Conservation (phyloP, 2,888 invertebrate species). For the Sesia apiformis region DNA sequence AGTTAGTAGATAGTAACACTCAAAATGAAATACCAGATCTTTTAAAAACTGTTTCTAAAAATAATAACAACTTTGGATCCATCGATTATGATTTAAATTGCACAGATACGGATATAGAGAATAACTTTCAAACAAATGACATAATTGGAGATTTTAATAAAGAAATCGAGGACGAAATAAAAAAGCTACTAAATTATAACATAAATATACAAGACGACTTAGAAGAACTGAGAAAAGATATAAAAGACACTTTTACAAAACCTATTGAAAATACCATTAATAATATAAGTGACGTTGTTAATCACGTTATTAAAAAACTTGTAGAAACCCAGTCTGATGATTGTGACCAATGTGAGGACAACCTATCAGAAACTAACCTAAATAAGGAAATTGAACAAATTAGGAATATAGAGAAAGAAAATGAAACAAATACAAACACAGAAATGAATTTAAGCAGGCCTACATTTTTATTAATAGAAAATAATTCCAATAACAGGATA, state of each 20-base stretch:
- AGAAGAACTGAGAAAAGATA: constrained; percentile 63
- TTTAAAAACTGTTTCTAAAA: constrained; percentile 53
- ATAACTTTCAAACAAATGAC: constrained; percentile 60
- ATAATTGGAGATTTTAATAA: constrained; percentile 76
- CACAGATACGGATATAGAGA: constrained; percentile 58
- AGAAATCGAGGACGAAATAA: constrained; percentile 75
- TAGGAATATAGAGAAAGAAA: constrained; percentile 41
- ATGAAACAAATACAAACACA: constrained; percentile 49
- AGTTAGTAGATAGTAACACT: constrained; percentile 27
- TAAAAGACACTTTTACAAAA: constrained; percentile 63
- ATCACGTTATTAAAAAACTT: constrained; percentile 65
- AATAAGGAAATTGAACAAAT: constrained; percentile 25
- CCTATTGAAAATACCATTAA: constrained; percentile 68
- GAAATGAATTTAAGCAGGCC: constrained; percentile 63
- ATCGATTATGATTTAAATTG: constrained; percentile 39
- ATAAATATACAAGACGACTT: constrained; percentile 64
- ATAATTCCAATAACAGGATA: constrained; percentile 56
- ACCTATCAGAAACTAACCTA: constrained; percentile 12
- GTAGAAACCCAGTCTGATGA: constrained; percentile 51
- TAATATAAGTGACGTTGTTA: constrained; percentile 68
- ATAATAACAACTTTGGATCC: constrained; percentile 45
- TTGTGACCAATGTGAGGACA: constrained; percentile 25
- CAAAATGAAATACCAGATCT: constrained; percentile 58
- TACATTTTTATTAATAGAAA: constrained; percentile 60
- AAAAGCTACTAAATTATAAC: constrained; percentile 60